Percentiles rank a stretch among this genome's conserved stretches.
Evolutionary conservation across 2,888 invertebrate species (phyloP).

Genomic region (Hypomecis atomaria): DNA sequence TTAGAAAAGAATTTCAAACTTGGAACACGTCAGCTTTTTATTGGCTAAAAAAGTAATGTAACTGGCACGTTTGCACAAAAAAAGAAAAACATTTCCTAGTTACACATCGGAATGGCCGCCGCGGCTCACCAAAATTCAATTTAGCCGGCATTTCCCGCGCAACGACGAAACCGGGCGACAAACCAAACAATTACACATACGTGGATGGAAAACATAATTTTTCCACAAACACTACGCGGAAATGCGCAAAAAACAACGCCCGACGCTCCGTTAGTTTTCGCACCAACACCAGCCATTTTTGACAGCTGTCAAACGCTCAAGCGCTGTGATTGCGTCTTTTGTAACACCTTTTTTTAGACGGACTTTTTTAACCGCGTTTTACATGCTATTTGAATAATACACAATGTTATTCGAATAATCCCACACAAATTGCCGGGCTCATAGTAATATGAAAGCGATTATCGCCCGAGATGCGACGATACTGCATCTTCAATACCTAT

Average conservation of each 20-base stretch:
- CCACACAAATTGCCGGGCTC: slow-evolving; percentile 73
- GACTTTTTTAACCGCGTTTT: slow-evolving; percentile 43
- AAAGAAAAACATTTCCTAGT: slow-evolving; percentile 50
- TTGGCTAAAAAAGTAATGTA: slow-evolving; percentile 40
- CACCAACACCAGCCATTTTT: slow-evolving; percentile 75
- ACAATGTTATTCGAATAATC: slow-evolving; percentile 59
- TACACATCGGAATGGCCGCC: slow-evolving; percentile 63
- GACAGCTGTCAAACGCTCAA: slow-evolving; percentile 79
- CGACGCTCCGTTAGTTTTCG: slow-evolving; percentile 76
- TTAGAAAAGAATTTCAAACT: too few relatives aligned
- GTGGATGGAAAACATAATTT: slow-evolving; percentile 81
- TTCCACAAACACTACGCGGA: slow-evolving; percentile 69
- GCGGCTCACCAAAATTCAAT: slow-evolving; percentile 78
- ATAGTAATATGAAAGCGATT: slow-evolving; percentile 73
- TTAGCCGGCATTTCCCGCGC: slow-evolving; percentile 66
- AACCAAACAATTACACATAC: slow-evolving; percentile 83
- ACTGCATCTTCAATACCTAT: slow-evolving; percentile 79
- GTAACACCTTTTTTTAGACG: slow-evolving; percentile 58
- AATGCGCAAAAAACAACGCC: slow-evolving; percentile 67
- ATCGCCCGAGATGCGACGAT: slow-evolving; percentile 74
- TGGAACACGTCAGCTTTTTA: slow-evolving; percentile 10
- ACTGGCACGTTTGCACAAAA: slow-evolving; percentile 38
- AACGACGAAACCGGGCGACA: slow-evolving; percentile 66
- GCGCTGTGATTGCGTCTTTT: slow-evolving; percentile 65
- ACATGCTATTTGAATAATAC: slow-evolving; percentile 68